These are phyloP conservation scores for Manis crassicaudata DNA, from an alignment of 2,797 vertebrate genomes.

Conservation along the genomic window DNA sequence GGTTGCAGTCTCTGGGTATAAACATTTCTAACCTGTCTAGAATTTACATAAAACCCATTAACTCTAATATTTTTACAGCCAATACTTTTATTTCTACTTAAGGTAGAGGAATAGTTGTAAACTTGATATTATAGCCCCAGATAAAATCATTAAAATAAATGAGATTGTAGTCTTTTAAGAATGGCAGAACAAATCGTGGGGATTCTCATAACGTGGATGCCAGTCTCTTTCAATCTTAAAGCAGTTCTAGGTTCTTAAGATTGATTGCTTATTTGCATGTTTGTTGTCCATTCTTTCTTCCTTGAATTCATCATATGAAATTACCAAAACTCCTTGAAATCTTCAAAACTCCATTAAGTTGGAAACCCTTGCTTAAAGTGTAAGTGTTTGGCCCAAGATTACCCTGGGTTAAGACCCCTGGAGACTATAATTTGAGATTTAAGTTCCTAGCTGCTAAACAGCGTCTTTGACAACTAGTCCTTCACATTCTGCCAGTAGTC, in stretches of 20 bases:
- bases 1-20: constrained; percentile 3
- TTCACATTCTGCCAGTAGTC: not conserved
- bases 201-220: not conserved
- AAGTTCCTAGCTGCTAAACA: constrained; percentile 41
- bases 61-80: not conserved
- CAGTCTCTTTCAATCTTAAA: constrained; percentile 12
- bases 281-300: not conserved
- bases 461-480: constrained; percentile 7
- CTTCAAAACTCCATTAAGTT: constrained; percentile 42
- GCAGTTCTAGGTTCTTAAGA: not conserved
- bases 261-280: not conserved
- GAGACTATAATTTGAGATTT: not conserved
- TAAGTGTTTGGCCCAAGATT: not conserved
- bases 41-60: not conserved
- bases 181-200: not conserved
- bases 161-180: constrained; percentile 34
- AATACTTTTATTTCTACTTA: constrained; percentile 41
- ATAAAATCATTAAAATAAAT: constrained; percentile 15
- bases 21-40: constrained; percentile 29
- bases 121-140: not conserved
- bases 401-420: not conserved
- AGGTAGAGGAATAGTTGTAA: constrained; percentile 41
- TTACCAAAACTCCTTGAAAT: not conserved
- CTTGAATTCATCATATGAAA: not conserved
- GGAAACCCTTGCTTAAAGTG: not conserved